phyloP scores from a whole-genome alignment of 2,888 invertebrate species.

The Gryllus longicercus region DNA sequence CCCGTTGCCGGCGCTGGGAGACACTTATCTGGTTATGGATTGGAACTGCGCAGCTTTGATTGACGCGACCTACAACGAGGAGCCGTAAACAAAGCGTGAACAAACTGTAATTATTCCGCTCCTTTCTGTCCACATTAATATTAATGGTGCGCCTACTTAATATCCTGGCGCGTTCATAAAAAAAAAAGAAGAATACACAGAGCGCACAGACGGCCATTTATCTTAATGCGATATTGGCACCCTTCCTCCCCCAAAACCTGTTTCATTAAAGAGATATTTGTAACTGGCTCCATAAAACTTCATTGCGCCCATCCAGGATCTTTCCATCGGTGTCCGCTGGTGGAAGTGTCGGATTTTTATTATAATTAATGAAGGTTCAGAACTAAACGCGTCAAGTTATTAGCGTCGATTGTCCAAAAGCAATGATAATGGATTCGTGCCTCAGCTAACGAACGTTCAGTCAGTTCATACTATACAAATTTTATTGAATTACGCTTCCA shows the following conservation, averaged over 20 bases:
- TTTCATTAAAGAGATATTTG: constrained; percentile 8
- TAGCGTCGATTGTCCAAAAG: no score
- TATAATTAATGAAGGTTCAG: no score
- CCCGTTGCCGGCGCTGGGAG: neutral
- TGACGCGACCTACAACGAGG: neutral
- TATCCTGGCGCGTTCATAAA: neutral
- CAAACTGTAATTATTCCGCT: neutral
- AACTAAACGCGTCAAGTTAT: no score
- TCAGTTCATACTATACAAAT: no score
- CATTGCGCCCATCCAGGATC: no score
- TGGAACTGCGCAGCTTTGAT: neutral
- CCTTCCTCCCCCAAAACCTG: neutral
- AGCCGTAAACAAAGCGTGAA: neutral
- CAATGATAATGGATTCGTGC: no score
- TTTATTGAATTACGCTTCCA: no score
- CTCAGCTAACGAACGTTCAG: no score
- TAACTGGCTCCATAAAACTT: no score
- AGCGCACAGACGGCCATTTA: neutral
- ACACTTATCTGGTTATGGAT: neutral
- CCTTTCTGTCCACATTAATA: constrained; percentile 17
- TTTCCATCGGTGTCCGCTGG: no score
- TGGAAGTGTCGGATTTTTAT: no score
- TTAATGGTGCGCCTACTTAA: neutral
- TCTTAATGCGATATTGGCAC: constrained; percentile 5
- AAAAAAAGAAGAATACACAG: neutral